Evolutionary conservation across 2,113 vertebrate species (phyloP).

Genomic region (Cyanoderma ruficeps): DNA sequence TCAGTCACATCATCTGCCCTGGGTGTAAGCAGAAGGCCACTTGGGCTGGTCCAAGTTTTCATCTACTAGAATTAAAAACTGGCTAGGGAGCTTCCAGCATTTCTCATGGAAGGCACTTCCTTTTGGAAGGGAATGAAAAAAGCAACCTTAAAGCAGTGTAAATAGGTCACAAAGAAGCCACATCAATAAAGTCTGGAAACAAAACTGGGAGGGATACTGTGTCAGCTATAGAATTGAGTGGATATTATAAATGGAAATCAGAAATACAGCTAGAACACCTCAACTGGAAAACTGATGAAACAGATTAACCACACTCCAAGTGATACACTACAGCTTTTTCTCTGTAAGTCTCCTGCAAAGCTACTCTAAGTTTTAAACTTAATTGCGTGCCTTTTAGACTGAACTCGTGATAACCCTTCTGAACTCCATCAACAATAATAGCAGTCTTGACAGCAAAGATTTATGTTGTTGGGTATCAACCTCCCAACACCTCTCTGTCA

Average conservation of each 20-base stretch:
- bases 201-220: not conserved
- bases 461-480: not conserved
- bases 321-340: not conserved
- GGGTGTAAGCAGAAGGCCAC: not conserved
- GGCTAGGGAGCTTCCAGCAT: not conserved
- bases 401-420: not conserved
- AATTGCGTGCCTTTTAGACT: not conserved
- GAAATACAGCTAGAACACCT: not conserved
- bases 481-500: not conserved
- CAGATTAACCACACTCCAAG: not conserved
- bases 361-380: not conserved
- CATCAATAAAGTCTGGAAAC: not conserved
- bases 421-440: not conserved
- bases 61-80: not conserved
- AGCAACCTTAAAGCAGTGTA: not conserved
- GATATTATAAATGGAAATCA: conserved; percentile 9
- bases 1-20: fast-evolving
- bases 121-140: conserved; percentile 8
- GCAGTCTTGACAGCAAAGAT: not conserved
- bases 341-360: not conserved
- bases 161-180: conserved; percentile 41
- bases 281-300: not conserved
- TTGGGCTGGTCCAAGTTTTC: not conserved
- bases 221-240: not conserved
- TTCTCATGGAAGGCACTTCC: conserved; percentile 4